Conservation (phyloP, 2,113 vertebrate genomes). For the Rousettus leschenaultii region DNA sequence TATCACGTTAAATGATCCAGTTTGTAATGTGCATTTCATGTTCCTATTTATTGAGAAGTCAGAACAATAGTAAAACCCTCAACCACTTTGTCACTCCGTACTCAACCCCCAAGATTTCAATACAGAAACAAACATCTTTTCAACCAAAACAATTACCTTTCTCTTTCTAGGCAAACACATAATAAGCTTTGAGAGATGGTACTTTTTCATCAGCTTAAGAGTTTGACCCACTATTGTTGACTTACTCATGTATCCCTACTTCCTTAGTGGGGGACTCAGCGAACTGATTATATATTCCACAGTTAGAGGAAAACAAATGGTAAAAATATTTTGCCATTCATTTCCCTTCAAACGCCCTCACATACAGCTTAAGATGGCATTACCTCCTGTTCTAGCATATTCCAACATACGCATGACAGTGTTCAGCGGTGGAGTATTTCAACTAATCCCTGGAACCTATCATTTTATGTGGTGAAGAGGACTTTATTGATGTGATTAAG, state of each 20-base stretch:
- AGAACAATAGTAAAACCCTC: background rate
- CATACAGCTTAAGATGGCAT: background rate
- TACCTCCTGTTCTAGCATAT: background rate
- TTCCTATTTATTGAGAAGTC: background rate
- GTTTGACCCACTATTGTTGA: background rate
- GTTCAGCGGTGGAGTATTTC: background rate
- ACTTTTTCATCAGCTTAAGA: background rate
- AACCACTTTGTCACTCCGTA: background rate
- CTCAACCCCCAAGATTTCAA: background rate
- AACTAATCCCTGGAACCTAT: background rate
- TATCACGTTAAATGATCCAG: background rate
- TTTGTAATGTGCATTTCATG: background rate
- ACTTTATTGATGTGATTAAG: background rate
- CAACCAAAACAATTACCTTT: background rate
- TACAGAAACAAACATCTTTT: background rate
- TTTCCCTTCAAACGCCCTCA: background rate
- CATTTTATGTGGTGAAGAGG: background rate
- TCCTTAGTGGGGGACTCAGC: background rate
- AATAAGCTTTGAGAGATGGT: background rate
- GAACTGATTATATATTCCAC: background rate
- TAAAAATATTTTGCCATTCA: background rate
- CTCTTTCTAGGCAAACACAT: background rate
- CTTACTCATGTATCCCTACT: background rate
- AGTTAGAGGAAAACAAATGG: background rate
- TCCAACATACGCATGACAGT: fast-evolving